Percentiles rank a stretch among this genome's conserved stretches.
Conservation (phyloP, 1,140 invertebrate genomes). For the Cotesia glomerata region DNA sequence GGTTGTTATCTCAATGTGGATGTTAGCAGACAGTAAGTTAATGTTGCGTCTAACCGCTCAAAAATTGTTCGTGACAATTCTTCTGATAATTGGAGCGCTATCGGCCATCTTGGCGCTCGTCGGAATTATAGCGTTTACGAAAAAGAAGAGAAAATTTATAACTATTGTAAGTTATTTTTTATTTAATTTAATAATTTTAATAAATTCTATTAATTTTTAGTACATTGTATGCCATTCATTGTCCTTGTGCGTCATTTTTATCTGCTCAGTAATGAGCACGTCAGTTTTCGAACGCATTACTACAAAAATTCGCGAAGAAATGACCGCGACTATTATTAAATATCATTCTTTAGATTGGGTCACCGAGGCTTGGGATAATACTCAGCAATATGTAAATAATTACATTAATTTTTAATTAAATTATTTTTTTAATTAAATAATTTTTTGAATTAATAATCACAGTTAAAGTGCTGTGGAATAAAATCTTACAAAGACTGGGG, state of each 20-base stretch:
- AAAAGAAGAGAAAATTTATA: slow-evolving; percentile 34
- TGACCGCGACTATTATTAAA: slow-evolving; percentile 38
- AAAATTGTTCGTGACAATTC: slow-evolving; percentile 35
- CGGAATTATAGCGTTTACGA: slow-evolving; percentile 41
- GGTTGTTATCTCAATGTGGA: slow-evolving; percentile 41
- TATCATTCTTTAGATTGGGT: slow-evolving; percentile 38
- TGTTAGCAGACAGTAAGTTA: slow-evolving; percentile 38
- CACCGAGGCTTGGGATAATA: slow-evolving; percentile 46
- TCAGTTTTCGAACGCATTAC: slow-evolving; percentile 42
- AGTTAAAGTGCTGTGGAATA: slow-evolving; percentile 48
- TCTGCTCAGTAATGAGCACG: slow-evolving; percentile 40
- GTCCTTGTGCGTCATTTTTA: slow-evolving; percentile 36
- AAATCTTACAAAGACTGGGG: slow-evolving; percentile 43
- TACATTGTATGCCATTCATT: slow-evolving; percentile 36
- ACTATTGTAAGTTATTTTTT: slow-evolving; percentile 34
- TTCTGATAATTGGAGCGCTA: slow-evolving; percentile 38
- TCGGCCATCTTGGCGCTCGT: slow-evolving; percentile 29
- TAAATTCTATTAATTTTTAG: slow-evolving; percentile 29
- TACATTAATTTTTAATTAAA: neutral
- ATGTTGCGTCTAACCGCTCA: slow-evolving; percentile 43
- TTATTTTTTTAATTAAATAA: neutral
- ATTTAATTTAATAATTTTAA: neutral
- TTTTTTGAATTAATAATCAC: neutral
- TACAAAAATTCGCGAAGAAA: slow-evolving; percentile 39
- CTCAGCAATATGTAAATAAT: slow-evolving; percentile 44